Base-by-base conservation (phyloP, 2,113 vertebrate genomes). In the Myotis davidii region DNA sequence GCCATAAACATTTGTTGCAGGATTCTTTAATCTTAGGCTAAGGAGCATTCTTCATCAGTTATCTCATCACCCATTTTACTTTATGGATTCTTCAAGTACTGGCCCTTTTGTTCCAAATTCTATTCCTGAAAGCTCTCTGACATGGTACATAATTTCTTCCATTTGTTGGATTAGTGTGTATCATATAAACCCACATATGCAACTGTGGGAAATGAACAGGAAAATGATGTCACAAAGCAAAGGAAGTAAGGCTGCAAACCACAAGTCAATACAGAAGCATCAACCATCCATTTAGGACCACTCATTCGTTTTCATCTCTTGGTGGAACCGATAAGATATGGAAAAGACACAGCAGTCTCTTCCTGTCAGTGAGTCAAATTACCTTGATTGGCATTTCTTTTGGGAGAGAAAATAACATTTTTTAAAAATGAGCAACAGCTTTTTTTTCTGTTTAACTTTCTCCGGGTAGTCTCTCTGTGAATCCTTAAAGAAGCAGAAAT, bases 141-240 rank as follows among this genome's bases (percentile, higher is more conserved):
- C 93, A 92, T 27, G 72, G 61, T 89, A 37, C 83, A 77, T 97
- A 96, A 96, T 97, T 95, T 97, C 92, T 97, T 97, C 96, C 97
- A 96, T 97, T 97, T 97, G 96, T 90, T 97, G 94, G 78, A 78
- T 95, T 79, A 78, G 85, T 92, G 56, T n/a, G 54, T 88, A 96
- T 96, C 91, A 74, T 59, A 95, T 52, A 95, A 97, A 96, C 94
- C 95, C 97, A 97, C 97, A 96, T 85, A 92, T 91, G 93, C 93
- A 94, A 97, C 85, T 70, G 86, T 96, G 94, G 95, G 97, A 95
- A 96, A 94, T 92, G 95, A 95, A 65, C 94, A 97, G 97, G 96
- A 96, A 97, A 92, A 96, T 97, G 97, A 97, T 96, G 96, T 97
- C 97, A 97, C 95, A 95, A 91, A 97, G 94, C 21, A 74, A 88